These are phyloP conservation scores for Elgonia sp. DNA, from an alignment of 2,888 invertebrate genomes.

Conservation along the genomic window DNA sequence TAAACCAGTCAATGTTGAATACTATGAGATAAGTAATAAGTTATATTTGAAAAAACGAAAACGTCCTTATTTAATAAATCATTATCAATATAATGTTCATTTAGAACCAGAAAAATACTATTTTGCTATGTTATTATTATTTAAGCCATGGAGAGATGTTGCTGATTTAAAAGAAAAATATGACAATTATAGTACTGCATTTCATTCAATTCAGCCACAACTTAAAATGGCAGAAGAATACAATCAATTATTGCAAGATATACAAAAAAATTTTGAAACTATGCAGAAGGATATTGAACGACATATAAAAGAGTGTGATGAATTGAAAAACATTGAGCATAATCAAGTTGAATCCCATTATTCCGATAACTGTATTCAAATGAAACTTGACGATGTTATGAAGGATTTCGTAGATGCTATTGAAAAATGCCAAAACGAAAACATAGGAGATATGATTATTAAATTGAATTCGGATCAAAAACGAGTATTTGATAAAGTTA, in stretches of 20 bases:
- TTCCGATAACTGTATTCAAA: constrained; percentile 1
- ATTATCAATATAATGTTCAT: neutral
- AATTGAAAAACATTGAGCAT: neutral
- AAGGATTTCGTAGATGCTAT: neutral
- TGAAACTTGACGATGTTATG: constrained; percentile 2
- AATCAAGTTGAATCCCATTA: neutral
- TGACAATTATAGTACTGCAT: neutral
- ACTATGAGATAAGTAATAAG: neutral
- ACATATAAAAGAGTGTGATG: neutral
- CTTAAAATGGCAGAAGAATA: constrained; percentile 2
- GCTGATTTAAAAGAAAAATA: neutral
- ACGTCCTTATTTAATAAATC: constrained; percentile 21
- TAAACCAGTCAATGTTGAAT: neutral
- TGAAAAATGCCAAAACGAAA: neutral
- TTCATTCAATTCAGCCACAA: neutral
- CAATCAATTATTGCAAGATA: neutral
- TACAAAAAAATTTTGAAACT: neutral
- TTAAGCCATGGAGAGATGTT: constrained; percentile 16
- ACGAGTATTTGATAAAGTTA: neutral
- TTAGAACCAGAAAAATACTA: constrained; percentile 15
- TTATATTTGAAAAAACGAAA: constrained; percentile 20
- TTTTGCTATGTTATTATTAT: constrained; percentile 15
- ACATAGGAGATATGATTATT: constrained; percentile 1
- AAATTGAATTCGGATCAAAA: constrained; percentile 5
- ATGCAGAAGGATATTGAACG: constrained; percentile 6